phyloP scores from a whole-genome alignment of 1,140 invertebrate species.

The Bombus haemorrhoidalis region DNA sequence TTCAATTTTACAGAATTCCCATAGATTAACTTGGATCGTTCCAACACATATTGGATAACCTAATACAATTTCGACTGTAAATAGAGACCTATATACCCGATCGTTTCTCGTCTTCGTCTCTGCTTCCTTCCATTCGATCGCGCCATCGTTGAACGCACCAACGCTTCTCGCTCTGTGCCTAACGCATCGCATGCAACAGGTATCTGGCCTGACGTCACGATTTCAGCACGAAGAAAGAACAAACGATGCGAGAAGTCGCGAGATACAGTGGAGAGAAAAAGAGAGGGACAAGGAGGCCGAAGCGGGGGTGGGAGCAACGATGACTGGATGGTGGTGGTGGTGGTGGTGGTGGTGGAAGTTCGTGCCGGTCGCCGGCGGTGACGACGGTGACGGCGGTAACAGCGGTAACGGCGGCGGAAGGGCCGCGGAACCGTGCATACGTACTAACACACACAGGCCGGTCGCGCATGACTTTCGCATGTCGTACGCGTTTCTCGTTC shows the following conservation, averaged over 20 bases:
- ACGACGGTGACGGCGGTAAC: background rate
- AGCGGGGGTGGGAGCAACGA: conserved; percentile 35
- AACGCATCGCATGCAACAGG: conserved; percentile 73
- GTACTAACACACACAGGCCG: conserved; percentile 39
- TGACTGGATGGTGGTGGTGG: conserved; percentile 23
- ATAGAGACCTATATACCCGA: too few relatives aligned
- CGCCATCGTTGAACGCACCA: conserved; percentile 37
- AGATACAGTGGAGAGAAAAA: background rate
- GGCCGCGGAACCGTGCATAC: conserved; percentile 42
- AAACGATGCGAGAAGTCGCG: conserved; percentile 21
- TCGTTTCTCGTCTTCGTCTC: background rate
- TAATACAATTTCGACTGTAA: too few relatives aligned
- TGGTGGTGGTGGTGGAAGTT: conserved; percentile 30
- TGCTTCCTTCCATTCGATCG: background rate
- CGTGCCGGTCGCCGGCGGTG: conserved; percentile 2
- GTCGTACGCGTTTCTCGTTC: conserved; percentile 21
- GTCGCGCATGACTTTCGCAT: conserved; percentile 58
- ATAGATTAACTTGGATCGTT: too few relatives aligned
- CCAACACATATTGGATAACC: too few relatives aligned
- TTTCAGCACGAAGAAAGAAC: conserved; percentile 50
- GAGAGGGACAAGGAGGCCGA: conserved; percentile 15
- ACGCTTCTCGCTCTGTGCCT: conserved; percentile 41
- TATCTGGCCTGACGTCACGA: conserved; percentile 73
- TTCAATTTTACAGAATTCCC: too few relatives aligned
- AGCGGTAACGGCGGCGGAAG: background rate